phyloP scores from a whole-genome alignment of 2,888 invertebrate species.

The Tenthredo livida region DNA sequence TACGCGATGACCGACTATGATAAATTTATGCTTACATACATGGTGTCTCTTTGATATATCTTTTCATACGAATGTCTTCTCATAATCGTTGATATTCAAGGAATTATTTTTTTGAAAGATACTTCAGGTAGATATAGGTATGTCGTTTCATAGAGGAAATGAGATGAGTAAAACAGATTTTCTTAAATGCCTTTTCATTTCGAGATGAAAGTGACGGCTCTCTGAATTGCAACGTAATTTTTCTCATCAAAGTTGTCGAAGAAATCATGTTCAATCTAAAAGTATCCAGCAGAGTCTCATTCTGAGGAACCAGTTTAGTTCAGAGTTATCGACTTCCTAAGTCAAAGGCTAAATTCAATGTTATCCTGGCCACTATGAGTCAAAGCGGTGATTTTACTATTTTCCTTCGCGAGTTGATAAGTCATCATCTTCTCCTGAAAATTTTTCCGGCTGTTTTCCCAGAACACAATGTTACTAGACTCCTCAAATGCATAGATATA shows the following conservation, averaged over 20 bases:
- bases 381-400: not conserved
- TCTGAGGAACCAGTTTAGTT: not conserved
- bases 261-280: not conserved
- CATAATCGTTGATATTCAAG: not conserved
- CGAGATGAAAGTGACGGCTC: not conserved
- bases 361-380: not conserved
- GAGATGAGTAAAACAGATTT: not conserved
- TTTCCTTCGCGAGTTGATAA: not conserved
- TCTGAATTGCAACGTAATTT: not conserved
- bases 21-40: not conserved
- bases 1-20: not conserved
- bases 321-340: not conserved
- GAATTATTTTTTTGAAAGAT: not conserved
- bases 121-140: not conserved
- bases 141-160: not conserved
- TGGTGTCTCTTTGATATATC: not conserved
- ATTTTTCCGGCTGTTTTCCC: not conserved
- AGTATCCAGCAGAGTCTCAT: slow-evolving; percentile 1
- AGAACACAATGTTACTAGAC: not conserved
- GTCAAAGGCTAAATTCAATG: not conserved
- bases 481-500: not conserved
- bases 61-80: not conserved
- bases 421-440: not conserved
- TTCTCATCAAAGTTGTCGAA: not conserved
- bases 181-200: not conserved